Evolutionary conservation across 2,113 vertebrate species (phyloP).

Genomic region (Apodemus sylvaticus): DNA sequence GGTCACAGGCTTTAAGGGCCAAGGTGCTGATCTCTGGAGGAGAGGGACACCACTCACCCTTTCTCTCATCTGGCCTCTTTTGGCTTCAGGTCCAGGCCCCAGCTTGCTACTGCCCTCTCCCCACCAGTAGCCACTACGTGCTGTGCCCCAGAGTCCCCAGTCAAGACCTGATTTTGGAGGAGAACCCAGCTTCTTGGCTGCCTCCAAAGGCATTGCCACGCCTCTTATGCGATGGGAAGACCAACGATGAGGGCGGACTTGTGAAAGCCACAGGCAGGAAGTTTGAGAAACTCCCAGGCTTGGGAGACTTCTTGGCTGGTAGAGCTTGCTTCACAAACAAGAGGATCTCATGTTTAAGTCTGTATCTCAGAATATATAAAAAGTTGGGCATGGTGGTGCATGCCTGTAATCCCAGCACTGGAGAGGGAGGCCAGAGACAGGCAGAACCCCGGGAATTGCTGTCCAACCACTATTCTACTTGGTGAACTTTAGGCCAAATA

Average conservation of each 20-base stretch:
- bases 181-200: background rate
- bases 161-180: background rate
- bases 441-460: background rate
- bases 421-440: background rate
- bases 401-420: background rate
- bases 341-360: background rate
- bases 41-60: background rate
- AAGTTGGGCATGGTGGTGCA: background rate
- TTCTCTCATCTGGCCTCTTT: background rate
- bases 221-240: background rate
- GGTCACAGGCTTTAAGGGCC: background rate
- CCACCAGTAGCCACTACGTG: background rate
- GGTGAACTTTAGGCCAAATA: too few relatives aligned
- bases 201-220: background rate
- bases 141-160: background rate
- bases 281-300: background rate
- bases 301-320: background rate
- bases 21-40: background rate
- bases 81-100: background rate
- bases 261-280: background rate
- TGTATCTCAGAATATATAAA: background rate
- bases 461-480: background rate
- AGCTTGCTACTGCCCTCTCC: background rate
- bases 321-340: background rate
- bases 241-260: background rate